Percentiles rank a stretch among this genome's conserved stretches.
These are phyloP conservation scores for Epirrhoe tristata DNA, from an alignment of 2,888 invertebrate genomes.

Conservation along the genomic window DNA sequence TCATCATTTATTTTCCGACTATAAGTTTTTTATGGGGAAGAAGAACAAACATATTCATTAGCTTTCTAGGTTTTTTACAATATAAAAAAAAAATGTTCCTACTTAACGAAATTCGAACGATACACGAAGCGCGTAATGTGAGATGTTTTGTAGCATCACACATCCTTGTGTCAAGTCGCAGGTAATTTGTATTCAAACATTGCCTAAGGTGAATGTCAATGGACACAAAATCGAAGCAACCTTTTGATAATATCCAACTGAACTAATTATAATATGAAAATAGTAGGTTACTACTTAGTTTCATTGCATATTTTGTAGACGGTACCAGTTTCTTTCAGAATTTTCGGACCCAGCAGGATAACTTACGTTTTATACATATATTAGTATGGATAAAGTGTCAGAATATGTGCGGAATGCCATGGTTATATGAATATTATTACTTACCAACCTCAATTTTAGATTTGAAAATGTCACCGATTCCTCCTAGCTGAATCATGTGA, in stretches of 20 bases:
- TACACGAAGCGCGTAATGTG: slow-evolving; percentile 8
- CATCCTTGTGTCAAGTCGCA: slow-evolving; percentile 13
- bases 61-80: too few relatives aligned
- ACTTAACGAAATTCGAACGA: background rate
- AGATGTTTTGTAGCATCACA: slow-evolving; percentile 9
- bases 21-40: too few relatives aligned
- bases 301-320: background rate
- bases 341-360: background rate
- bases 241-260: slow-evolving; percentile 4
- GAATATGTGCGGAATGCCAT: slow-evolving; percentile 19
- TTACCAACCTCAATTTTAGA: slow-evolving; percentile 27
- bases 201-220: slow-evolving; percentile 27
- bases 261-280: background rate
- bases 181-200: slow-evolving; percentile 25
- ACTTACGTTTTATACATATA: too few relatives aligned
- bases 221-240: slow-evolving; percentile 15
- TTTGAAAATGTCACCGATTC: slow-evolving; percentile 13
- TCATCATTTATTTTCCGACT: too few relatives aligned
- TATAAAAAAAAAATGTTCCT: background rate
- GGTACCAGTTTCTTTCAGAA: background rate
- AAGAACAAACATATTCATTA: too few relatives aligned
- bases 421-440: slow-evolving; percentile 29
- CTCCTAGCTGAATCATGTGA: slow-evolving; percentile 10
- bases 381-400: too few relatives aligned
- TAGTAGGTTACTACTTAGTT: too few relatives aligned